Conservation (phyloP, 2,888 invertebrate species). For the Taenaris catops region DNA sequence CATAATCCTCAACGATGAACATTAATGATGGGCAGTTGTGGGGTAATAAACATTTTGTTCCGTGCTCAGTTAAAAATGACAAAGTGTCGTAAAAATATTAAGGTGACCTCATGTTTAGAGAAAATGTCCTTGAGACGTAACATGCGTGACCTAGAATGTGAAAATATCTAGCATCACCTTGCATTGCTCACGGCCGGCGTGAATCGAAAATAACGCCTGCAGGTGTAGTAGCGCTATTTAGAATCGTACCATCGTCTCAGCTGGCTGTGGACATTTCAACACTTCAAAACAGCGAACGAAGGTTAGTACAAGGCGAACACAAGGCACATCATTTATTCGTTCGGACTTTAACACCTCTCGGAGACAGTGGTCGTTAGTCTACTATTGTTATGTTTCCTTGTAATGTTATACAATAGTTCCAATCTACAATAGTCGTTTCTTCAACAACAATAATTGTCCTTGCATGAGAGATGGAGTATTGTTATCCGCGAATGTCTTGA, state of each 20-base stretch:
- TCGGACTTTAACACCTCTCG: conserved; percentile 1
- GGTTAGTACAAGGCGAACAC: conserved; percentile 17
- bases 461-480: conserved; percentile 16
- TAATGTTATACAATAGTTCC: conserved; percentile 15
- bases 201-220: conserved; percentile 65
- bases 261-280: conserved; percentile 16
- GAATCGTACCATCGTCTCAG: conserved; percentile 24
- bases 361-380: conserved; percentile 10
- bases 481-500: conserved; percentile 8
- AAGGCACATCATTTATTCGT: neutral
- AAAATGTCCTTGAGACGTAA: conserved; percentile 68
- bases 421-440: conserved; percentile 16
- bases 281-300: conserved; percentile 13
- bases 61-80: conserved; percentile 18
- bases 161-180: conserved; percentile 74
- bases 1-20: too few relatives aligned
- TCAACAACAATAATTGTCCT: conserved; percentile 18
- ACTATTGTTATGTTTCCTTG: conserved; percentile 19
- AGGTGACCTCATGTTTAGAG: conserved; percentile 36
- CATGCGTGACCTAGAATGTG: conserved; percentile 70
- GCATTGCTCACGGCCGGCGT: conserved; percentile 57
- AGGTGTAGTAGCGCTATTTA: conserved; percentile 59
- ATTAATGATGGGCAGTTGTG: neutral
- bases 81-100: conserved; percentile 36
- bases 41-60: conserved; percentile 8